Evolutionary conservation across 2,113 vertebrate genomes (phyloP).

Genomic region (Scytalopus superciliaris): DNA sequence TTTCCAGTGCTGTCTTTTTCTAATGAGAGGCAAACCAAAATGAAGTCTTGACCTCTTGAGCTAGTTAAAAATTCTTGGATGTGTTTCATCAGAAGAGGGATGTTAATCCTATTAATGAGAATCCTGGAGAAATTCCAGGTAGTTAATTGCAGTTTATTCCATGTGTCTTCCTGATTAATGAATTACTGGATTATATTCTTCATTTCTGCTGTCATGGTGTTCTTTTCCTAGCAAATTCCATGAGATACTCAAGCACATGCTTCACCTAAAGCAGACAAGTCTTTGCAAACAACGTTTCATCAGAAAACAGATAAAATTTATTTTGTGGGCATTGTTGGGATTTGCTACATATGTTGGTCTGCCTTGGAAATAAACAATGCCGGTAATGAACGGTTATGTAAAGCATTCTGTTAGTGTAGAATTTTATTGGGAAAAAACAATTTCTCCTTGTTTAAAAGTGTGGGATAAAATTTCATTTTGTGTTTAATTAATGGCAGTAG

Average conservation of each 20-base stretch:
- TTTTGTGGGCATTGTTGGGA: background rate
- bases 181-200: background rate
- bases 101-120: conserved; percentile 21
- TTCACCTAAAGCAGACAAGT: background rate
- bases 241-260: background rate
- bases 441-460: background rate
- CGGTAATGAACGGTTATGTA: background rate
- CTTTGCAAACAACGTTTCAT: background rate
- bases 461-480: background rate
- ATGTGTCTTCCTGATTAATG: background rate
- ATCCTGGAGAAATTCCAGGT: background rate
- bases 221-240: background rate
- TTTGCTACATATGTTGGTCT: background rate
- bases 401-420: background rate
- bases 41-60: background rate
- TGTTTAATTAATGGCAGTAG: background rate
- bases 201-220: background rate
- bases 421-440: background rate
- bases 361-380: background rate
- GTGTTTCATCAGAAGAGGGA: background rate
- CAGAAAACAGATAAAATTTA: background rate
- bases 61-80: background rate
- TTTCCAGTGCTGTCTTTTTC: background rate
- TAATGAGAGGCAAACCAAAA: background rate
- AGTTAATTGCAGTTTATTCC: background rate